Evolutionary conservation across 1,140 invertebrate species (phyloP).

Genomic region (Cydia pomonella): DNA sequence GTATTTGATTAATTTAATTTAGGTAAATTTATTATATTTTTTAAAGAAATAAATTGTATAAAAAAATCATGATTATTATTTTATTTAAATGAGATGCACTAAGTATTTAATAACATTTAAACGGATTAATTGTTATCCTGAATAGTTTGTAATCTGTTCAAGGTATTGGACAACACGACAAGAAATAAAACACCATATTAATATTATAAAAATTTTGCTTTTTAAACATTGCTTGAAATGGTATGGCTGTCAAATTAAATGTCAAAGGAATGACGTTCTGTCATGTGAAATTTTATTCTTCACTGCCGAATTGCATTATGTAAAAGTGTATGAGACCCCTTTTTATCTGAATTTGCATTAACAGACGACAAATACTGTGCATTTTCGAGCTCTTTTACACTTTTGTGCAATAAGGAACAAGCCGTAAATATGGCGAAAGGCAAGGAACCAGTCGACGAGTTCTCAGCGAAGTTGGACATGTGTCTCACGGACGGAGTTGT

Average conservation of each 20-base stretch:
- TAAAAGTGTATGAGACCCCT: slow-evolving; percentile 52
- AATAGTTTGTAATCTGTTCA: not conserved
- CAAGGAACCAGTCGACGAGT: slow-evolving; percentile 78
- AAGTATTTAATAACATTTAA: not conserved
- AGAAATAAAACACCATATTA: not conserved
- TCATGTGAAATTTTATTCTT: slow-evolving; percentile 40
- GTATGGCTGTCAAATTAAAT: slow-evolving; percentile 33
- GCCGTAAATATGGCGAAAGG: slow-evolving; percentile 56
- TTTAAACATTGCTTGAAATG: slow-evolving; percentile 12
- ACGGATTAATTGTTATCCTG: not conserved
- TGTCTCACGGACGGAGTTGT: slow-evolving; percentile 83
- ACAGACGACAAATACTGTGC: not conserved
- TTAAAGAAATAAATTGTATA: too few species aligned
- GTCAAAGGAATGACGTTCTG: slow-evolving; percentile 34
- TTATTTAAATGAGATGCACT: too few species aligned
- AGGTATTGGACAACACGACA: not conserved
- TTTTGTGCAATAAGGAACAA: slow-evolving; percentile 27
- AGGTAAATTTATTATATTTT: too few species aligned
- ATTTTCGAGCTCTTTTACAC: slow-evolving; percentile 6
- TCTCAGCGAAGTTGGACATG: slow-evolving; percentile 82
- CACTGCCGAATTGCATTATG: slow-evolving; percentile 59
- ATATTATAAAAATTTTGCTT: not conserved
- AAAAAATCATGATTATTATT: too few species aligned
- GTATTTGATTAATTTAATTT: not conserved
- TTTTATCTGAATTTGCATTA: slow-evolving; percentile 26